Base-by-base conservation (phyloP, 2,113 vertebrate species). In the Nothocercus julius region DNA sequence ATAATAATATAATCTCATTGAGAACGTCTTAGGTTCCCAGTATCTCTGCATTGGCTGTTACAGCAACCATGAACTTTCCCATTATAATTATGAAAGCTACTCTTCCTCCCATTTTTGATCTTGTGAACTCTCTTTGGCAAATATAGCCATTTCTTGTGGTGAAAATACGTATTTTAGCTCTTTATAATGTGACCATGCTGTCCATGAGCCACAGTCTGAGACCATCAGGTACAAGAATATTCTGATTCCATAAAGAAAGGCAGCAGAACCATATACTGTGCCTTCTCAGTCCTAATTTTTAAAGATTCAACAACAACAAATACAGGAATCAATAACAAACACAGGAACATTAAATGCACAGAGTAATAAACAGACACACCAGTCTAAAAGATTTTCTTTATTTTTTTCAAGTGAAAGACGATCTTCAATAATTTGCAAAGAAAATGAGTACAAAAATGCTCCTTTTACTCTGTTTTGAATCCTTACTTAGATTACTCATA, bases 391-490 rank as follows among this genome's bases (percentile, higher is more conserved):
- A 1, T n/a, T 20, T 24, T 62, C 36, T 96, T 93, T 83, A 91
- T 94, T 94, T 56, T 85, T 90, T 86, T 70, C 42, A 82, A 77
- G 36, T 94, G 56, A 80, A 89, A 25, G 22, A 82, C 53, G 59
- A 61, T 47, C 44, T 90, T 94, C 69, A 69, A 44, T 73, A 64
- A 69, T 84, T 68, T 81, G 32, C 76, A 78, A 77, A 72, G 76
- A 92, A 88, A 88, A 83, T 51, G 27, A 85, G 28, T 89, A 92
- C 47, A 96, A 93, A 96, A 95, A 66, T 62, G 22, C 69, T 94
- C 25, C 38, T 1, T 0, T 93, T 83, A 91, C 22, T 78, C 34
- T 83, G 28, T 12, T 61, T 93, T 91, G 68, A 61, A 72, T n/a
- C 28, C 34, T 25, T 78, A 7, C 77, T 90, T 64, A 86, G 56